These are phyloP conservation scores for Tragelaphus scriptus DNA, from an alignment of 2,113 vertebrate genomes.

Conservation along the genomic window DNA sequence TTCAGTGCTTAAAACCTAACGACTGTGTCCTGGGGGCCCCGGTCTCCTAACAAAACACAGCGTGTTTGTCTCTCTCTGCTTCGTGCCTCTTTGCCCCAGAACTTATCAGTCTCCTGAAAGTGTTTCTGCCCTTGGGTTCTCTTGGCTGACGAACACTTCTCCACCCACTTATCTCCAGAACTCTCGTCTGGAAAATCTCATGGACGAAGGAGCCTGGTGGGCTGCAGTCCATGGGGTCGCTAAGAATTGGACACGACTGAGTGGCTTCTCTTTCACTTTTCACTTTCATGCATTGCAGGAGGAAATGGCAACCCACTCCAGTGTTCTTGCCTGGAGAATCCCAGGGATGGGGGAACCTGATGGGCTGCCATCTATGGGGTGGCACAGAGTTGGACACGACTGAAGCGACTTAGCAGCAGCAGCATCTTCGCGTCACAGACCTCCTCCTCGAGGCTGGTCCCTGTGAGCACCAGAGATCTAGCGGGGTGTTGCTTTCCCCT, in stretches of 20 bases:
- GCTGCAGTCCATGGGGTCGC: not conserved
- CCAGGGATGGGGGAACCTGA: not conserved
- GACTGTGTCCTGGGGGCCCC: not conserved
- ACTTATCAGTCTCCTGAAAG: not conserved
- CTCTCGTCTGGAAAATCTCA: not conserved
- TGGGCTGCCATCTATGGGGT: not conserved
- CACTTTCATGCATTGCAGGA: not conserved
- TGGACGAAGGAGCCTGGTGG: not conserved
- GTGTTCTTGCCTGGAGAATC: not conserved
- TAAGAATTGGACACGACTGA: not conserved
- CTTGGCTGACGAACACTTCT: not conserved
- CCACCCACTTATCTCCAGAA: not conserved
- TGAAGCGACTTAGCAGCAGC: not conserved
- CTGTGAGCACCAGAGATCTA: not conserved
- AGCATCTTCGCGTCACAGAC: not conserved
- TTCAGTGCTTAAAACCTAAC: not conserved
- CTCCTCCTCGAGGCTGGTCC: not conserved
- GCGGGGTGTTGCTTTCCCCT: not conserved
- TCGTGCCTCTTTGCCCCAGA: not conserved
- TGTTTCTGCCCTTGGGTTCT: not conserved
- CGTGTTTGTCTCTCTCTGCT: not conserved
- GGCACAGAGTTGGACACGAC: rapidly evolving
- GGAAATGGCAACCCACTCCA: not conserved
- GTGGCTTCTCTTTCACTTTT: not conserved
- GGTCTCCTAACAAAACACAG: not conserved